Base-by-base conservation (phyloP, 1,140 invertebrate species). In the Macrobrachium rosenbergii region DNA sequence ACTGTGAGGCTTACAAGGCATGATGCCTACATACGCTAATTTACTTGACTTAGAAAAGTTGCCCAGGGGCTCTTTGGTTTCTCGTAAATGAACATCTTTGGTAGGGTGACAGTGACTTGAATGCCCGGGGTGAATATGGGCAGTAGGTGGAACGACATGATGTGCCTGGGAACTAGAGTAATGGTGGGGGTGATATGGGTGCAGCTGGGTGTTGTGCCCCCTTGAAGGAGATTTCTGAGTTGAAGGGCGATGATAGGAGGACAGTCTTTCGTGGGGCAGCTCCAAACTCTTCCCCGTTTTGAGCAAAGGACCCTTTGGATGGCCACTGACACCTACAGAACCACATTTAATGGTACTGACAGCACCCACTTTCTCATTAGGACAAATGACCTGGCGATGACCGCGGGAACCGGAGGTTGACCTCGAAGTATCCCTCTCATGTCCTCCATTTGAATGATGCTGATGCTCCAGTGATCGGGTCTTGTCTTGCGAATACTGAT, bases 231-330 rank as follows among this genome's bases (percentile, higher is more conserved):
- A 37, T 37, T 37, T 37, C 3, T 37, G 86, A 52, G 59, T 86
- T 82, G 21, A 67, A 64, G 19, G 63, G 62, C 28, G 76, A 52
- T 16, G 67, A 59, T 19, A 63, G 89, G n/a, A 67, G 76, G 77
- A 19, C 37, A 76, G 17, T 37, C 79, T 64, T 21, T 82, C 73
- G n/a, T 59, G 67, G 8, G 89, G 89, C 45, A 89, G 63, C 59
- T 88, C 86, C 17, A 89, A 77, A 37, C 86, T 82, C 52, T 89
- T 88, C 52, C 89, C 89, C 7, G 86, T 88, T 21, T 87, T 82
- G 5, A 81, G 82, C 0, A 89, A 52, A 14, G 88, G 88, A 10
- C 88, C 88, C 76, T 77, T 72, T 16, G 88, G 88, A 62, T 89
- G 88, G 6, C 63, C 76, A 37, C 45, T 83, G 28, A 67, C 87